Evolutionary conservation across 2,113 vertebrate genomes (phyloP).

Genomic region (Thinocorus orbignyianus): DNA sequence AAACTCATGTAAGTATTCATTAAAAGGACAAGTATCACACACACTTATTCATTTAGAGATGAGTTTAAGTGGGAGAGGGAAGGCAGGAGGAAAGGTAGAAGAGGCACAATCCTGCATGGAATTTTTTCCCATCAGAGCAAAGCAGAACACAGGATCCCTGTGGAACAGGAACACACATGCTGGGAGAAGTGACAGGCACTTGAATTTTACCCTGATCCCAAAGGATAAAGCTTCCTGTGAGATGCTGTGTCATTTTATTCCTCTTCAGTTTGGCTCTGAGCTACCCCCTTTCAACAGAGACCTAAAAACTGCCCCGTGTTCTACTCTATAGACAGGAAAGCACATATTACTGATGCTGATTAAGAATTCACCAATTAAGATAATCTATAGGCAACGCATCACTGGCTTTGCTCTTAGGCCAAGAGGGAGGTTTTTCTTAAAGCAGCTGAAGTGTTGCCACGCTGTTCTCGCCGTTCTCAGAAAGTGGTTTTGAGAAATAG

Average conservation of each 20-base stretch:
- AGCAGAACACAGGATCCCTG: neutral
- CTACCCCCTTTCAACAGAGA: neutral
- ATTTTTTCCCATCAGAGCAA: neutral
- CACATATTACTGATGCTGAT: neutral
- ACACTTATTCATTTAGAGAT: neutral
- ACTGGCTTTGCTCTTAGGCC: neutral
- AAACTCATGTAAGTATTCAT: neutral
- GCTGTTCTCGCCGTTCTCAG: neutral
- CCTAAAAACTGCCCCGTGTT: neutral
- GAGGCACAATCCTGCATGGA: neutral
- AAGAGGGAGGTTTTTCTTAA: neutral
- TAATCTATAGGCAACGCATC: accelerated
- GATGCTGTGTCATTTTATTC: neutral
- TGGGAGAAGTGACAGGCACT: neutral
- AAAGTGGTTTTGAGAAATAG: neutral
- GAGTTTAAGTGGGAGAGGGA: neutral
- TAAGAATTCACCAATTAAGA: neutral
- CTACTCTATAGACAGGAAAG: neutral
- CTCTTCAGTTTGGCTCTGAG: neutral
- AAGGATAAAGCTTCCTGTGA: neutral
- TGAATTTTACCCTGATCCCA: neutral
- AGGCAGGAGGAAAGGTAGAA: neutral
- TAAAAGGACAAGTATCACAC: neutral
- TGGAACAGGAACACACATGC: neutral
- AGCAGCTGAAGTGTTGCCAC: neutral